These are phyloP conservation scores for Tiliqua scincoides DNA, from an alignment of 2,113 vertebrate genomes.

Conservation along the genomic window DNA sequence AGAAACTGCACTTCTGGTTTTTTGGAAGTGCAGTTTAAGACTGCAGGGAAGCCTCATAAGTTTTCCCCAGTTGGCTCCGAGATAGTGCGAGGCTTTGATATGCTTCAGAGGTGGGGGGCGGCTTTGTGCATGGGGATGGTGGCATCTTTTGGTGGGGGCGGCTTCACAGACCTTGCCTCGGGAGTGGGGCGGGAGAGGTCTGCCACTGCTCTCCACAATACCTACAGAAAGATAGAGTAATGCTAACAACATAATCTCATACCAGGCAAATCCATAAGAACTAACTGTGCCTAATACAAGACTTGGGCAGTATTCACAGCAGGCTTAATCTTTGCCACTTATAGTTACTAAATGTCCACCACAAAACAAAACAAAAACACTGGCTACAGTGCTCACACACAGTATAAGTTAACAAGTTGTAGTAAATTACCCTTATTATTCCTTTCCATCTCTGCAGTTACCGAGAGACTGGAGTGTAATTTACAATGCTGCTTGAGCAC, in stretches of 20 bases:
- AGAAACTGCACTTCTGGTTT: too few relatives aligned
- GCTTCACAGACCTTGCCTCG: too few relatives aligned
- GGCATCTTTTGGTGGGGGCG: too few relatives aligned
- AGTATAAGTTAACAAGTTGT: background rate
- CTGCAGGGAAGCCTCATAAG: too few relatives aligned
- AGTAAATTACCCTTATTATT: background rate
- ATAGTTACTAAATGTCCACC: slow-evolving; percentile 1
- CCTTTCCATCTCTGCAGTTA: background rate
- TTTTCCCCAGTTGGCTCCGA: too few relatives aligned
- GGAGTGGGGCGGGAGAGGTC: too few relatives aligned
- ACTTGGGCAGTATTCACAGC: background rate
- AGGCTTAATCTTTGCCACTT: background rate
- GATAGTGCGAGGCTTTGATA: too few relatives aligned
- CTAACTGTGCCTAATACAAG: slow-evolving; percentile 9
- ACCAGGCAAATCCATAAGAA: background rate
- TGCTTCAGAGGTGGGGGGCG: too few relatives aligned
- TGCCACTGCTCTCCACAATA: background rate
- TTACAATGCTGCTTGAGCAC: background rate
- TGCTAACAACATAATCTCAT: background rate
- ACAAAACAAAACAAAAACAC: too few relatives aligned
- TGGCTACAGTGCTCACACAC: background rate
- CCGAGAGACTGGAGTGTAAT: background rate
- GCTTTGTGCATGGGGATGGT: too few relatives aligned
- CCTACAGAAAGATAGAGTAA: background rate
- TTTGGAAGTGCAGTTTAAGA: too few relatives aligned